Evolutionary conservation across 2,797 vertebrate species (phyloP), one percentile per base, ranked within the genome.

Genomic region (Simalia tracyae): DNA sequence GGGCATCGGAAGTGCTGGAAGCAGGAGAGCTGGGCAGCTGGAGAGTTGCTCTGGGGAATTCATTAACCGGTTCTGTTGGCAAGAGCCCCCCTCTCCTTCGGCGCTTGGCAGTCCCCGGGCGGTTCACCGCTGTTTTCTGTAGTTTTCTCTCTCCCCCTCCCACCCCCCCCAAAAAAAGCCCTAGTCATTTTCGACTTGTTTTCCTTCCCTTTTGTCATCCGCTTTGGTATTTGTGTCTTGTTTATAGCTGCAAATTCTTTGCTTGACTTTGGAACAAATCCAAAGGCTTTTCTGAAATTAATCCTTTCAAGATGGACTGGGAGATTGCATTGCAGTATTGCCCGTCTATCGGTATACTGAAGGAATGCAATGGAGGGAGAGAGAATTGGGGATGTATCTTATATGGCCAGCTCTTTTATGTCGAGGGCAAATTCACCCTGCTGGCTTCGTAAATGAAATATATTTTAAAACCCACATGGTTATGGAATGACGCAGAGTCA

Each of bases 221-320:
- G 17, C 66, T 88, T 91, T 95, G 92, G 94, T 93, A 91, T 95
- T 91, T 92, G 87, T 86, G 68, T 36, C 94, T 1, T 92, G 24
- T 56, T 88, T 84, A 6, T 24, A 68, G 84, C 89, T 31, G 64
- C 10, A 93, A 92, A 28, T 26, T 89, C 94, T 95, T 87, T 94
- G 42, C 86, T 81, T 50, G 76, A 61, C 88, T 61, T 46, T 76
- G 92, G 88, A 88, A 91, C 94, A 14, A 90, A 94, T 93, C 84
- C 81, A 57, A 94, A 87, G 54, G 31, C 28, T 84, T 93, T 64
- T 60, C 14, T 88, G 42, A n/a, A 93, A 46, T 3, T 60, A 92
- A 94, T 94, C 88, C n/a, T 94, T 94, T 92, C 2, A 6, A 89
- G n/a, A 0, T 90, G 90, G 64, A 17, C 72, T 68, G 50, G 86